Evolutionary conservation across 2,113 vertebrate species (phyloP).

Genomic region (Dicrurus megarhynchus): DNA sequence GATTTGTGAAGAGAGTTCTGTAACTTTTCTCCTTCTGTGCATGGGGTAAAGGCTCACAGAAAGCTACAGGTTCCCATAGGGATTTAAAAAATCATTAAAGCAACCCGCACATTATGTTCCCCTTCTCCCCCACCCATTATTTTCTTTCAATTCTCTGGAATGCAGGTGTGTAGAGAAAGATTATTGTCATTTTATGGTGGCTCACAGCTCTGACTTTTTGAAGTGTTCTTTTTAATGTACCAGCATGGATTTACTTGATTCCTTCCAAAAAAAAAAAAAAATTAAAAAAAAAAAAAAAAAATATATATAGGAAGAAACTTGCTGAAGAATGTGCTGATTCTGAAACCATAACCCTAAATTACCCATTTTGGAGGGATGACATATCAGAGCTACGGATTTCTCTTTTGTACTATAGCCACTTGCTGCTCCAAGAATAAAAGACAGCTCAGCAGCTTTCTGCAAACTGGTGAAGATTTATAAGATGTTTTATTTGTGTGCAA

Average conservation of each 20-base stretch:
- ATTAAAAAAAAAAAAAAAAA: too few relatives aligned
- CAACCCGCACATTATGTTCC: background rate
- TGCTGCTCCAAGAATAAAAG: constrained; percentile 31
- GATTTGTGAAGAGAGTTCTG: background rate
- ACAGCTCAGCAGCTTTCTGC: constrained; percentile 35
- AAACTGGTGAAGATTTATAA: background rate
- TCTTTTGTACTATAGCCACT: constrained; percentile 14
- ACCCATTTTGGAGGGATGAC: constrained; percentile 40
- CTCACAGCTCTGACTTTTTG: background rate
- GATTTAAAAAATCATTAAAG: background rate
- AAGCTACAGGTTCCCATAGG: background rate
- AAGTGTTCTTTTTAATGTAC: background rate
- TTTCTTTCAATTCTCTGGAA: background rate
- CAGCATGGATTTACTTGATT: background rate
- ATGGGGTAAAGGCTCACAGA: background rate
- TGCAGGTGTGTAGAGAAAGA: background rate
- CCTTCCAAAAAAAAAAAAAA: background rate
- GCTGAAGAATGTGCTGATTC: constrained; percentile 66
- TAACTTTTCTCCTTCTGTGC: background rate
- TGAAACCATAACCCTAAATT: constrained; percentile 60
- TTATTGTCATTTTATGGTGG: background rate
- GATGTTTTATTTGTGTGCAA: constrained; percentile 10
- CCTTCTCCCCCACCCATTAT: background rate
- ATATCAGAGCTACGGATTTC: constrained; percentile 20
- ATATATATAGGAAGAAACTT: background rate